Conservation (phyloP, 1,140 invertebrate genomes). For the Archivesica marissinica region DNA sequence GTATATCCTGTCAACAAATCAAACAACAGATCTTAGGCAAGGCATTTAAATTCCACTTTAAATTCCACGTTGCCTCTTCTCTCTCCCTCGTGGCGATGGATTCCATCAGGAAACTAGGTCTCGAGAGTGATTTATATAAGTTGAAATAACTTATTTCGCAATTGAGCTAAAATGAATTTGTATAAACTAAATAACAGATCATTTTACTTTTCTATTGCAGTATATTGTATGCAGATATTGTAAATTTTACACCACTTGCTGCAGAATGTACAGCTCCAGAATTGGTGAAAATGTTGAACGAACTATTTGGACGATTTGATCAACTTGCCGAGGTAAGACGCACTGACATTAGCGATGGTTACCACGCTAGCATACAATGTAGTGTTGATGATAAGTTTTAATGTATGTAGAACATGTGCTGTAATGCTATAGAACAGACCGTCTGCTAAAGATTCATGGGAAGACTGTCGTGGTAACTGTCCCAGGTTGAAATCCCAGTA, state of each 20-base stretch:
- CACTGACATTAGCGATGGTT: neutral
- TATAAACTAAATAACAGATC: neutral
- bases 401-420: too few relatives aligned
- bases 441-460: too few relatives aligned
- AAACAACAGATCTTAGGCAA: too few relatives aligned
- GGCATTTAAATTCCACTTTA: too few relatives aligned
- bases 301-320: slow-evolving; percentile 97
- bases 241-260: slow-evolving; percentile 97
- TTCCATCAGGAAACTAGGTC: too few relatives aligned
- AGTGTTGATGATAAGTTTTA: neutral
- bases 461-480: too few relatives aligned
- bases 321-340: slow-evolving; percentile 90
- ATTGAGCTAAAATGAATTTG: slow-evolving; percentile 1
- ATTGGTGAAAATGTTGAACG: slow-evolving; percentile 95
- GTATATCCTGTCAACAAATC: too few relatives aligned
- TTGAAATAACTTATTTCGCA: neutral
- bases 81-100: too few relatives aligned
- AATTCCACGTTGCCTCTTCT: too few relatives aligned
- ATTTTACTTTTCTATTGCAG: slow-evolving; percentile 84
- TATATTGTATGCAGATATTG: slow-evolving; percentile 97
- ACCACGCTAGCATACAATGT: neutral
- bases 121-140: too few relatives aligned
- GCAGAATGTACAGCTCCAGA: slow-evolving; percentile 91
- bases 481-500: too few relatives aligned
- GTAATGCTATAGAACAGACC: too few relatives aligned